phyloP scores from a whole-genome alignment of 2,113 vertebrate genomes.

The Eptesicus fuscus region DNA sequence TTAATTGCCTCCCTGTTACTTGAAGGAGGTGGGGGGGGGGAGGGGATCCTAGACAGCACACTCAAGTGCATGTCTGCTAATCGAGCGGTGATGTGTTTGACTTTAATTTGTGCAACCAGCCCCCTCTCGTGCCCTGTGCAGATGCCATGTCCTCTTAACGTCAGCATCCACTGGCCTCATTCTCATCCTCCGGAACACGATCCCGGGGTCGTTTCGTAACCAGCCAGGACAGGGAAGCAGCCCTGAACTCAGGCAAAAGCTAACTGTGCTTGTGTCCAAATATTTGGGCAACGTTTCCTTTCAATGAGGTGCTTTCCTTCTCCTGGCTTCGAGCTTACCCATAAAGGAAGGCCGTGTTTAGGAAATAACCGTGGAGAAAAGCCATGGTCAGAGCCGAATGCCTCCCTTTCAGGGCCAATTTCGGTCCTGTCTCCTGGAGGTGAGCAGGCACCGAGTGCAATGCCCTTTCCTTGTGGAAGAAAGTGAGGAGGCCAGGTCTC shows the following conservation, averaged over 20 bases:
- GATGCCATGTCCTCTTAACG: conserved; percentile 96
- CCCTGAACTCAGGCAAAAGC: rapidly evolving
- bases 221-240: conserved; percentile 8
- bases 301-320: background rate
- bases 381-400: background rate
- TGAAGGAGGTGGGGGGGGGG: background rate
- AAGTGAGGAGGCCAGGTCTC: background rate
- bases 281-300: conserved; percentile 39
- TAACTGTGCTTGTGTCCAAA: background rate
- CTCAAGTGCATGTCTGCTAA: conserved; percentile 75
- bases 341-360: background rate
- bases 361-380: conserved; percentile 39
- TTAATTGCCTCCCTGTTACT: conserved; percentile 67
- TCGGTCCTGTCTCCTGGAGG: background rate
- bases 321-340: background rate
- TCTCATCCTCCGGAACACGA: conserved; percentile 77
- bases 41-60: conserved; percentile 43
- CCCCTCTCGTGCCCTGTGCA: conserved; percentile 87
- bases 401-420: conserved; percentile 13
- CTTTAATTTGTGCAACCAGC: conserved; percentile 95
- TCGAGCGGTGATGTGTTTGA: conserved; percentile 81
- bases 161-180: conserved; percentile 96
- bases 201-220: conserved; percentile 73
- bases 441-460: background rate
- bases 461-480: background rate